Percentiles rank a stretch among this genome's conserved stretches.
phyloP scores from a whole-genome alignment of 2,888 invertebrate species.

The Callinectes sapidus region DNA sequence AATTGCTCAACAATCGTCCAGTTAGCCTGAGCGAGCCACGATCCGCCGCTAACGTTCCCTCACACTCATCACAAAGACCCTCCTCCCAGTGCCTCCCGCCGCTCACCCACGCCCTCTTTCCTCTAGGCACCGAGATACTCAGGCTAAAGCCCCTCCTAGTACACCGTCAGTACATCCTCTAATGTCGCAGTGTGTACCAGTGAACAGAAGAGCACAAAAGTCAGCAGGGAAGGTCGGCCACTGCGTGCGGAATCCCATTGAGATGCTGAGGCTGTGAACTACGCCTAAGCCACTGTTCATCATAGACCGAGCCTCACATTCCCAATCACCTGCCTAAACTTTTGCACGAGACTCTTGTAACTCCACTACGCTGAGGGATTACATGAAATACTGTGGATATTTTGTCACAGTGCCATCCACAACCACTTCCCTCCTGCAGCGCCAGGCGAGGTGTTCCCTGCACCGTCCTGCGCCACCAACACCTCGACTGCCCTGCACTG shows the following conservation, averaged over 20 bases:
- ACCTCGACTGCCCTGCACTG: neutral
- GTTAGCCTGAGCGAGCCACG: slow-evolving; percentile 39
- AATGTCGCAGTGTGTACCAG: neutral
- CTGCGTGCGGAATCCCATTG: neutral
- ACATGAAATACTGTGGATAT: neutral
- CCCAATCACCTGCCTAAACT: neutral
- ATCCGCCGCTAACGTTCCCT: slow-evolving; percentile 28
- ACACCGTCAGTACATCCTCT: neutral
- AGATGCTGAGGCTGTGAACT: neutral
- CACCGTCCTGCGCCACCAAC: neutral
- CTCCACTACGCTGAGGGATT: neutral
- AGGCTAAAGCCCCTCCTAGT: neutral
- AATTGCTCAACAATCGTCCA: slow-evolving; percentile 53
- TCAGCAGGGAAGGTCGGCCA: neutral
- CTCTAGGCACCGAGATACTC: neutral
- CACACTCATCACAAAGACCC: slow-evolving; percentile 17
- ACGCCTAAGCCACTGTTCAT: neutral
- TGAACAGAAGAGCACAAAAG: neutral
- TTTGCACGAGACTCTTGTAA: neutral
- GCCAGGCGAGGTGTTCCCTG: neutral
- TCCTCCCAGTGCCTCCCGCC: neutral
- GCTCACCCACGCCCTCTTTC: neutral
- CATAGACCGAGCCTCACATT: neutral
- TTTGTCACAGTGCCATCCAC: neutral
- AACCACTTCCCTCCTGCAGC: neutral